Percentiles rank a stretch among this genome's conserved stretches.
Evolutionary conservation across 92 coral and sea anemone genomes (phyloP).

Genomic region (Zoanthus sansibaricus): DNA sequence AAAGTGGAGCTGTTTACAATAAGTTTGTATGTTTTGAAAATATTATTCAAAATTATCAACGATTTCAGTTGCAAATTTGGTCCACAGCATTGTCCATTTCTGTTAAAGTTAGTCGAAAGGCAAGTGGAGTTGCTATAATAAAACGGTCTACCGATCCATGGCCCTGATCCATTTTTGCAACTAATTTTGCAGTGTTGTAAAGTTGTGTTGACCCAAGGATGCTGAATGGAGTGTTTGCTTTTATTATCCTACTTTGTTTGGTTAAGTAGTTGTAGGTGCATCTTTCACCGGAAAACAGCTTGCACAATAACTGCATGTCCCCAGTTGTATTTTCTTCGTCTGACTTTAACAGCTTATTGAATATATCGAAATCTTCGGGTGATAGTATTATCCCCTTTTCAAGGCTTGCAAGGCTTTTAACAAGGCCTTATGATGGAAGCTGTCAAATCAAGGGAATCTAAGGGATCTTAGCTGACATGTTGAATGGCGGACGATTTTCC

Average conservation of each 20-base stretch:
- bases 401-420: too few species aligned
- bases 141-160: slow-evolving; percentile 48
- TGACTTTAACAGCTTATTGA: too few species aligned
- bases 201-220: slow-evolving; percentile 62
- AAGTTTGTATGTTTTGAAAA: neutral
- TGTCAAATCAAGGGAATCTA: too few species aligned
- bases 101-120: slow-evolving; percentile 26
- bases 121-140: slow-evolving; percentile 33
- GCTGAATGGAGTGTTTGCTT: slow-evolving; percentile 49
- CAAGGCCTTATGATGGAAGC: too few species aligned
- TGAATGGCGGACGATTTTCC: too few species aligned
- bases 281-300: too few species aligned
- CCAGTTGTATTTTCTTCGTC: too few species aligned
- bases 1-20: neutral
- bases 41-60: neutral
- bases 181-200: slow-evolving; percentile 35
- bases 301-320: neutral
- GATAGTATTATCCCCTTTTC: too few species aligned
- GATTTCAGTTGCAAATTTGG: neutral
- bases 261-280: neutral
- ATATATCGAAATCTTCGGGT: too few species aligned
- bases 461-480: too few species aligned
- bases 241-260: neutral
- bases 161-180: slow-evolving; percentile 48
- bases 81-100: slow-evolving; percentile 23